Base-by-base conservation (phyloP, 2,888 invertebrate species). In the Globia sparganii region DNA sequence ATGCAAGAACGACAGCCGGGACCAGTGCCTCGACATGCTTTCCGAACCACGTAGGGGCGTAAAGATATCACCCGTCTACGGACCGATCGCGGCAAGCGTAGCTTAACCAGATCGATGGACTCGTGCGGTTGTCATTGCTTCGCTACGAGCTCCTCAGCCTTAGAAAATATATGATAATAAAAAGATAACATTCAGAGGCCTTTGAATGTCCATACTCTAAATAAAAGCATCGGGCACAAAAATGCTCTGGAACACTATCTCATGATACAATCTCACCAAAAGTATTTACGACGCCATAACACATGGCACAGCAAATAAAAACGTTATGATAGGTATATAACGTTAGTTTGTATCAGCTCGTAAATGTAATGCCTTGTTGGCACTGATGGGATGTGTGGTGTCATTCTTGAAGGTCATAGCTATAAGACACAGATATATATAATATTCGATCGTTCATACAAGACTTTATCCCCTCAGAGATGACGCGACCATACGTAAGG, bases 241-340 rank as follows among this genome's bases (percentile, higher is more conserved):
- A 68, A 66, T 40, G n/a, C 13, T 43, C 43, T 59, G 64, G 34
- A 81, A 62, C 78, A 40, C 49, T 56, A n/a, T 40, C 46, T 53
- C 37, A 56, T 46, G 67, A 49, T 67, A 64, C 64, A 37, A 62
- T 81, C 59, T 31, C 46, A 40, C 28, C n/a, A 6, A 67, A 71
- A 34, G 31, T 56, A 34, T 70, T 81, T 62, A 78, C 69, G 66
- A 74, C 43, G 58, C 31, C 9, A 61, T 69, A 40, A 74, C 43
- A 71, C 58, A 56, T 68, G 31, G 34, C 34, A 56, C 67, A 28
- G 67, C 40, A 11, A 78, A 72, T 78, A 66, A 78, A 68, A 81
- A 82, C 40, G 53, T 75, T 67, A 79, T 71, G 79, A 59, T 65
- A 31, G 53, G 28, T 59, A 49, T 46, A n/a, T 59, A 77, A 59